Conservation (phyloP, 2,113 vertebrate species). For the Turdus rufiventris region DNA sequence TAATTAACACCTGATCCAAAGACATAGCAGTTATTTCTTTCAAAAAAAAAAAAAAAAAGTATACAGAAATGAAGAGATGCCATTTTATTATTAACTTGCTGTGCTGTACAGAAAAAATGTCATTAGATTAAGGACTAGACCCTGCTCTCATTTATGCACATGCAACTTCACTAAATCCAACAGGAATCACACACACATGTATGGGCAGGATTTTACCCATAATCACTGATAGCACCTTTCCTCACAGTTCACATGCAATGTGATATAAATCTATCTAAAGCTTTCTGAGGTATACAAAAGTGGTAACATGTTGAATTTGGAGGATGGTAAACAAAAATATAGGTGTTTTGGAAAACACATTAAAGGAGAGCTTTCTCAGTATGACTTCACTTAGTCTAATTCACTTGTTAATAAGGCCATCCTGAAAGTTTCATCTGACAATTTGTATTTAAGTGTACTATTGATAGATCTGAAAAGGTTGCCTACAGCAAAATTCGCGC, state of each 20-base stretch:
- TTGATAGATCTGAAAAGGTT: not conserved
- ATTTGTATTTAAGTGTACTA: slow-evolving; percentile 9
- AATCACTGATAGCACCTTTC: slow-evolving; percentile 59
- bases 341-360: not conserved
- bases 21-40: slow-evolving; percentile 31
- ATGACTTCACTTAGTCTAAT: slow-evolving; percentile 19
- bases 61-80: slow-evolving; percentile 53
- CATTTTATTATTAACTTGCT: slow-evolving; percentile 70
- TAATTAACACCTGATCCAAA: slow-evolving; percentile 68
- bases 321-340: slow-evolving; percentile 19
- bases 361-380: slow-evolving; percentile 23
- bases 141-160: not conserved
- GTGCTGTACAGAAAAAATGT: slow-evolving; percentile 41
- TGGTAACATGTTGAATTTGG: slow-evolving; percentile 42
- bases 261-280: slow-evolving; percentile 51
- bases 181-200: not conserved
- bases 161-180: not conserved
- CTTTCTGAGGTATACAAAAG: slow-evolving; percentile 26
- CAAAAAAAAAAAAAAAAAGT: not conserved
- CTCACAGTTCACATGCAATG: slow-evolving; percentile 62
- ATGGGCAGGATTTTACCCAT: not conserved
- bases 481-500: slow-evolving; percentile 15
- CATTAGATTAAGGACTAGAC: slow-evolving; percentile 47
- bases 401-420: not conserved
- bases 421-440: not conserved